Evolutionary conservation across 2,888 invertebrate genomes (phyloP).

Genomic region (Tridacna gigas): DNA sequence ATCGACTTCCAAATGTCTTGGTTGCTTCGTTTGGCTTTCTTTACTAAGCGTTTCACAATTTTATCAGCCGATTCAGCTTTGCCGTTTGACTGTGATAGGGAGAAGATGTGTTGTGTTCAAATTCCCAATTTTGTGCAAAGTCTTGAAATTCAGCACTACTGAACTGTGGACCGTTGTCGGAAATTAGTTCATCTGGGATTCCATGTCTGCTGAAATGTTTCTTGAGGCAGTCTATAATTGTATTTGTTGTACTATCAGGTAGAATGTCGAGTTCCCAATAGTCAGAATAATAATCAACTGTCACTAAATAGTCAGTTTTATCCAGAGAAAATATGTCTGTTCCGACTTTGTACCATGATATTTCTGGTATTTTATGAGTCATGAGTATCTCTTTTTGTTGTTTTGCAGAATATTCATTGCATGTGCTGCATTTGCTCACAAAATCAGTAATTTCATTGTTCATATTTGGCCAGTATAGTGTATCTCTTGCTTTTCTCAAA

Average conservation of each 20-base stretch:
- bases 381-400: constrained; percentile 53
- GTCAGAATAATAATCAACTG: constrained; percentile 56
- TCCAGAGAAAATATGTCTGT: constrained; percentile 42
- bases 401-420: constrained; percentile 22
- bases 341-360: constrained; percentile 50
- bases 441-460: constrained; percentile 39
- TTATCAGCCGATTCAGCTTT: constrained; percentile 37
- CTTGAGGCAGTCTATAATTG: constrained; percentile 40
- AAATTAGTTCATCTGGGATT: constrained; percentile 47
- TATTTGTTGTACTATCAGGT: constrained; percentile 30
- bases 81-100: constrained; percentile 46
- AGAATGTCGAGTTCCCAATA: constrained; percentile 43
- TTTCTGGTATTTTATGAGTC: constrained; percentile 37
- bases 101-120: constrained; percentile 13
- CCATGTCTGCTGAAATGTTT: constrained; percentile 56
- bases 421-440: constrained; percentile 42
- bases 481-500: constrained; percentile 37
- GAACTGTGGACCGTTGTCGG: constrained; percentile 59
- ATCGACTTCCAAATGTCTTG: constrained; percentile 26
- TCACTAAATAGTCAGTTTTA: constrained; percentile 39
- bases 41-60: constrained; percentile 24
- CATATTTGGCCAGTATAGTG: constrained; percentile 53
- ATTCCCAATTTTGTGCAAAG: constrained; percentile 19
- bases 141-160: constrained; percentile 24
- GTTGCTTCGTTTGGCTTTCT: constrained; percentile 24